Evolutionary conservation across 2,797 vertebrate genomes (phyloP), one percentile per base, ranked within the genome.

Genomic region (Sebastiscus albofasciatus): DNA sequence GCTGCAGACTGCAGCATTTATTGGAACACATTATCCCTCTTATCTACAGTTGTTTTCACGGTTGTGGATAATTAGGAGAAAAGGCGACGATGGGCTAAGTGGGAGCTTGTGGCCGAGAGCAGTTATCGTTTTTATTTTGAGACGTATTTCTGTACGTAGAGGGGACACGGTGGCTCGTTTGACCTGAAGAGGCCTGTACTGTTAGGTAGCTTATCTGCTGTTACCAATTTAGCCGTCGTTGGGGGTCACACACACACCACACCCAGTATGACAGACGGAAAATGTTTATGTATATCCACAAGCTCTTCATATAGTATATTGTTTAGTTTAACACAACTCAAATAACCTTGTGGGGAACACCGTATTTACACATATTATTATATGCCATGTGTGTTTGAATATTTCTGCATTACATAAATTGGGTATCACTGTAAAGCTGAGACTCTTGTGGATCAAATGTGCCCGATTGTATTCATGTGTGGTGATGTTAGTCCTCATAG

Each of bases 1-100:
- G 85, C 89, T 87, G 85, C 87, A 86, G 78, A 84, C 9, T n/a
- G 78, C 70, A 79, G 80, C 85, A 83, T 86, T 90, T 77, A 87
- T 83, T 76, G 46, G 86, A 88, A 79, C 81, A 83, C 68, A 46
- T 82, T 84, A 81, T 76, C 67, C 67, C 29, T 49, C 75, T 33
- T 78, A 78, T 78, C 68, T 73, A n/a, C 75, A 55, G 56, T 79
- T 72, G 85, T 72, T 70, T 71, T 73, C 31, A 12, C 52, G 2
- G 59, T 76, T 56, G 86, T 12, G 29, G 84, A 42, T 33, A 14
- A 65, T 76, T 49, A 66, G 67, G 39, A 74, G 62, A 79, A 74
- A 72, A 14, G 62, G 65, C 0, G 26, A 62, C 55, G 80, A 75
- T 70, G 77, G 58, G 72, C 12, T 33, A 29, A 81, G 69, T 54